A percentile compares a stretch with the other conserved stretches of the same genome.
Conservation (phyloP, 2,113 vertebrate genomes). For the Gobius niger region DNA sequence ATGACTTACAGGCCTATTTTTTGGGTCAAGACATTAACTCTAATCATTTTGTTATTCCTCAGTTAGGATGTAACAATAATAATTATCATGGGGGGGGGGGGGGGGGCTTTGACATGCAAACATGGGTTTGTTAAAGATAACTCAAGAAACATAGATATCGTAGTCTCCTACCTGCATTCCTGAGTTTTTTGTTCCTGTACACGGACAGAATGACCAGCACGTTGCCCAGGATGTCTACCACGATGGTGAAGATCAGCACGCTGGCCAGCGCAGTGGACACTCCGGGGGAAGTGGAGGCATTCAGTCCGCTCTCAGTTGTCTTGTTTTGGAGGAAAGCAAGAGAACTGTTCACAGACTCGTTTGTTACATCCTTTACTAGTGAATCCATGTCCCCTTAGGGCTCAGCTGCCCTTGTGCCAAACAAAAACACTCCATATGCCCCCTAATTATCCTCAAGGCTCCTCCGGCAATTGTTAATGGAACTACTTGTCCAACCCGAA, state of each 20-base stretch:
- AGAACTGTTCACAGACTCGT: conserved; percentile 59
- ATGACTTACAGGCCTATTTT: too few species aligned
- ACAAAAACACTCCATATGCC: conserved; percentile 9
- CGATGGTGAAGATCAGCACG: conserved; percentile 84
- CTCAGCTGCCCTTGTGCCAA: conserved; percentile 27
- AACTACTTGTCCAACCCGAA: not conserved
- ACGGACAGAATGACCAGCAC: conserved; percentile 82
- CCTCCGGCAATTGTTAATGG: not conserved
- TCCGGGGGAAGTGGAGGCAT: conserved; percentile 55
- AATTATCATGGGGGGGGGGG: too few species aligned
- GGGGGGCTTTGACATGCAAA: too few species aligned
- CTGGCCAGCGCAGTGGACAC: conserved; percentile 75
- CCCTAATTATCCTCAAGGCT: not conserved
- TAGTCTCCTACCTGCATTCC: conserved; percentile 80
- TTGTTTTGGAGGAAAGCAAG: conserved; percentile 41
- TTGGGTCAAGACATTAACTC: too few species aligned
- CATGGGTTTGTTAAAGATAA: not conserved
- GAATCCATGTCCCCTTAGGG: conserved; percentile 68
- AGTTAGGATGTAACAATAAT: too few species aligned
- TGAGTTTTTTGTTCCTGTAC: conserved; percentile 83
- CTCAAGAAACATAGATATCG: not conserved
- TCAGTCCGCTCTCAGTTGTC: conserved; percentile 36
- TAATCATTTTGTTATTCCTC: too few species aligned
- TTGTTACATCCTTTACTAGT: conserved; percentile 61
- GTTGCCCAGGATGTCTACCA: conserved; percentile 83